Evolutionary conservation across 2,113 vertebrate species (phyloP), one percentile per base, ranked within the genome.

Genomic region (Sakesphorus luctuosus): DNA sequence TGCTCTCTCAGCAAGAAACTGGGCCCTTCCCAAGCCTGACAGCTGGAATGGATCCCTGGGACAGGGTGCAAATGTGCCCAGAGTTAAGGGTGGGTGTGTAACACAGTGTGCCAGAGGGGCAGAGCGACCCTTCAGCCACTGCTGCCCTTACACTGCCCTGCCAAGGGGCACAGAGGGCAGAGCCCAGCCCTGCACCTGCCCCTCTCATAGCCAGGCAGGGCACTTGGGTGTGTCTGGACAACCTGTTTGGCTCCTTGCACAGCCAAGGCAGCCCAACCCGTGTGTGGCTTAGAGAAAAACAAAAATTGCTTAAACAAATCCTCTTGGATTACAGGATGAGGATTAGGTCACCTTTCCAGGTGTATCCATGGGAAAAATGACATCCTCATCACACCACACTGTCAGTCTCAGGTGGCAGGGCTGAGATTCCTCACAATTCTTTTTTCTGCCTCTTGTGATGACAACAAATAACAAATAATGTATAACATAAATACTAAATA

Each of bases 51-150:
- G 72, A 33, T 8, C 13, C 7, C 20, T 9, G 38, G 58, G 89
- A 10, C 5, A 5, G 18, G 0, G 33, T 3, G 36, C 29, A 5
- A 24, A 20, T 1, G 16, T 8, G 18, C 10, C 14, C 25, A 2
- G 50, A 6, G 1, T 13, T 35, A 18, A 19, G 18, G 5, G 35
- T 56, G 25, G 53, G 2, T 15, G 5, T 23, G 38, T 16, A 50
- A 50, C n/a, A 35, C 47, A 40, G 1, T 2, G 2, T 15, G 19
- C 31, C 3, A 0, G 35, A 31, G 25, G 0, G 0, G 49, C 1
- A 1, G 21, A 25, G 3, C 0, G 1, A 29, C 6, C 23, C 13
- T 9, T 8, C 0, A 0, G 66, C 47, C 17, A 2, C 4, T 38
- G 56, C 81, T 44, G 40, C 16, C 23, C 16, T 19, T 0, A 3